Conservation (phyloP, 53 echinoderm and acorn worm genomes). For the Echinometra lucunter region DNA sequence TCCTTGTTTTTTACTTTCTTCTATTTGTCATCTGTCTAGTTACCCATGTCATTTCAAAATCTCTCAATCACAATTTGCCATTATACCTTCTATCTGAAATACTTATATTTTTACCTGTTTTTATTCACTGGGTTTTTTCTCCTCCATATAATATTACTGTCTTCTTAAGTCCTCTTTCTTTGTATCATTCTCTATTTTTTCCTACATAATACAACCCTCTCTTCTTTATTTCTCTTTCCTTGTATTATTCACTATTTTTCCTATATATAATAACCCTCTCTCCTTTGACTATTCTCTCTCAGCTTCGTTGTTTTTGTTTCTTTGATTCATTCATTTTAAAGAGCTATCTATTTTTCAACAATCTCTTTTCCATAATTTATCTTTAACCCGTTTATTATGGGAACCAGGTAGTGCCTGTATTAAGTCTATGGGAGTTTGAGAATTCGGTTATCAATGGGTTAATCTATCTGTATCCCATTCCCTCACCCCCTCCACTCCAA, state of each 20-base stretch:
- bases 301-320: neutral
- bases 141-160: neutral
- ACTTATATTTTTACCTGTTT: no score
- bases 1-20: neutral
- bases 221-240: neutral
- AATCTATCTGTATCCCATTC: neutral
- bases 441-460: no score
- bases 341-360: neutral
- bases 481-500: neutral
- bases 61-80: neutral
- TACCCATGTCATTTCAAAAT: neutral
- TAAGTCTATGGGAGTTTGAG: no score
- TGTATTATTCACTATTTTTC: neutral
- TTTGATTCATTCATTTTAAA: neutral
- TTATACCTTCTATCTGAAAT: neutral
- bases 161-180: neutral
- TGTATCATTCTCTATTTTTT: neutral
- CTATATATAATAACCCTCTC: no score
- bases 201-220: no score
- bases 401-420: no score
- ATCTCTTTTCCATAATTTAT: no score
- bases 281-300: no score
- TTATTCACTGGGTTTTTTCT: no score
- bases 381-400: no score
- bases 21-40: neutral